Conservation (phyloP, 2,888 invertebrate genomes). For the Leptopilina myrica region DNA sequence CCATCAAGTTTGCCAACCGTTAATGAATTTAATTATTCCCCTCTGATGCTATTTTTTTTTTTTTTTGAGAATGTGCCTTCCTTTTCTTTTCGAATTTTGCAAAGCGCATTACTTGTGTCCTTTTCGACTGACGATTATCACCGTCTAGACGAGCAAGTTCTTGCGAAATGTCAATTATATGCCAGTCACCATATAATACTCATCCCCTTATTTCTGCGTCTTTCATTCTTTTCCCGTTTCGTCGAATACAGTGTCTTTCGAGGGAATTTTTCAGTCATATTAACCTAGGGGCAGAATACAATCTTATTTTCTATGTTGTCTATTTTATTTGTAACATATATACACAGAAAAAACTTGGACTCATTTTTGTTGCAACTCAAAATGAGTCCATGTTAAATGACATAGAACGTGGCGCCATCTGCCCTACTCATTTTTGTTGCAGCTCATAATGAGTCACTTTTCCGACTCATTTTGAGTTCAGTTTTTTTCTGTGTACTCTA, state of each 20-base stretch:
- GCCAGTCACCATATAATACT: conserved; percentile 47
- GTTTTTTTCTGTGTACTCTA: no score
- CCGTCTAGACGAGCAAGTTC: conserved; percentile 66
- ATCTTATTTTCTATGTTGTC: no score
- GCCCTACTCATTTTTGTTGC: no score
- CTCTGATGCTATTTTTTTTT: not conserved
- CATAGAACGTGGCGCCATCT: no score
- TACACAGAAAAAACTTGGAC: no score
- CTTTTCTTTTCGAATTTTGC: conserved; percentile 31
- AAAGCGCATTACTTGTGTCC: conserved; percentile 13
- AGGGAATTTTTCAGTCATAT: conserved; percentile 5
- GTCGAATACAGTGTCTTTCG: conserved; percentile 40
- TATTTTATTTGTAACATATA: no score
- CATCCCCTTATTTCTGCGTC: conserved; percentile 40
- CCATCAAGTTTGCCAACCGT: conserved; percentile 35
- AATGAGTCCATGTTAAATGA: no score
- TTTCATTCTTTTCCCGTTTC: conserved; percentile 41
- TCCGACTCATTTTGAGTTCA: no score
- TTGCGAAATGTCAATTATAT: conserved; percentile 68
- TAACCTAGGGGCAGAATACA: no score
- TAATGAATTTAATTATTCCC: conserved; percentile 61
- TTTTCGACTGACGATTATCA: conserved; percentile 63
- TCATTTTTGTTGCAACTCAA: no score
- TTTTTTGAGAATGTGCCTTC: not conserved
- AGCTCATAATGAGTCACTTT: no score